phyloP scores from a whole-genome alignment of 1,140 invertebrate species.

The Platyura marginata region DNA sequence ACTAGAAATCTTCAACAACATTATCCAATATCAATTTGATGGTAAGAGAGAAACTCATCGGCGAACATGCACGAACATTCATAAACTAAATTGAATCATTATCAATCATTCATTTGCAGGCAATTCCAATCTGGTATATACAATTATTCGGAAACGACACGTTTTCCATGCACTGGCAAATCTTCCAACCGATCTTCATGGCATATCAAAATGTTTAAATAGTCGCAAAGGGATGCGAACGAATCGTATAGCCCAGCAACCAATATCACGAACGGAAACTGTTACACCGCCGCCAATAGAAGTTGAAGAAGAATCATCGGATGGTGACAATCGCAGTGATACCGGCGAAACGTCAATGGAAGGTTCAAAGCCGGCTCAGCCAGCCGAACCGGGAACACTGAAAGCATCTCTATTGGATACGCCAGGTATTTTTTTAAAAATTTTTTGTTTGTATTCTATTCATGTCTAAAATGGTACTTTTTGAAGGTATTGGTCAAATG shows the following conservation, averaged over 20 bases:
- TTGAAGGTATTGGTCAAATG: conserved; percentile 76
- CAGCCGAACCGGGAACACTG: conserved; percentile 76
- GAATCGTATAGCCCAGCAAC: conserved; percentile 8
- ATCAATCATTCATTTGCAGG: no score
- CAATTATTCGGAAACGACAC: conserved; percentile 93
- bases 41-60: conserved; percentile 35
- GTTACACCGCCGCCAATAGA: conserved; percentile 6
- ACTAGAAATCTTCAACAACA: conserved; percentile 98
- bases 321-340: conserved; percentile 6
- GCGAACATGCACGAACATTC: not conserved
- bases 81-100: not conserved
- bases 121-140: conserved; percentile 97
- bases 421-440: no score
- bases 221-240: conserved; percentile 31
- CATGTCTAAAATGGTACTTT: conserved; percentile 7
- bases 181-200: conserved; percentile 77
- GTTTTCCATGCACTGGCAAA: conserved; percentile 95
- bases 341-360: conserved; percentile 54
- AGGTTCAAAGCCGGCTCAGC: conserved; percentile 63
- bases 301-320: conserved; percentile 14
- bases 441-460: conserved; percentile 3
- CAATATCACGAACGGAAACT: conserved; percentile 7
- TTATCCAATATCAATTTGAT: conserved; percentile 99
- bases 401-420: conserved; percentile 80
- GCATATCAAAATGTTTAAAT: conserved; percentile 70